These are phyloP conservation scores for Meriones unguiculatus DNA, from an alignment of 2,113 vertebrate genomes.

Conservation along the genomic window DNA sequence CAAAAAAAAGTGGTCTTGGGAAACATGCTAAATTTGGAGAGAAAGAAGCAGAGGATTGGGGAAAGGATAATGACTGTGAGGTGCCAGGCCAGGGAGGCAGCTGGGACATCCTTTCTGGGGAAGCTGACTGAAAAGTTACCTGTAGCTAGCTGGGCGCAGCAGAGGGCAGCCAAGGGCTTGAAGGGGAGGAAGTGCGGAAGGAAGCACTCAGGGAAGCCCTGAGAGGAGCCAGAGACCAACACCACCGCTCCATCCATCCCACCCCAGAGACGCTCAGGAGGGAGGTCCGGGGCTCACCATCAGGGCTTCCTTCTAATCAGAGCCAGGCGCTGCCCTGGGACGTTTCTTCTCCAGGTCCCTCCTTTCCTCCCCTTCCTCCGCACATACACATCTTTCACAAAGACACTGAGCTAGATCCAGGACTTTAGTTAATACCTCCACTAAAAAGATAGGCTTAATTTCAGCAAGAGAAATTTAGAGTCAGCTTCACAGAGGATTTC, in stretches of 20 bases:
- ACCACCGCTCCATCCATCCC: constrained; percentile 12
- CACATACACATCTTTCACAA: constrained; percentile 32
- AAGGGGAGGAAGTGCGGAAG: not conserved
- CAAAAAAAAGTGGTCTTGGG: not conserved
- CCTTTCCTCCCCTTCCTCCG: not conserved
- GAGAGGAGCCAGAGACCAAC: constrained; percentile 44
- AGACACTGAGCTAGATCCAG: constrained; percentile 40
- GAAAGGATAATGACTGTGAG: not conserved
- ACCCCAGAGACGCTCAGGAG: constrained; percentile 35
- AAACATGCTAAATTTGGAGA: constrained; percentile 25
- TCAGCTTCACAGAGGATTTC: constrained; percentile 58
- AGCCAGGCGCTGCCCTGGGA: constrained; percentile 67
- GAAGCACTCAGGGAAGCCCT: constrained; percentile 13
- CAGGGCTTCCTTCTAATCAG: constrained; percentile 69
- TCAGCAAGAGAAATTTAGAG: constrained; percentile 62
- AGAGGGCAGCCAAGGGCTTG: not conserved
- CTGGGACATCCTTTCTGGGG: not conserved
- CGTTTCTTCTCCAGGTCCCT: constrained; percentile 32
- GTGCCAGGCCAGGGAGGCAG: not conserved
- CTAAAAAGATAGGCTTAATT: constrained; percentile 65
- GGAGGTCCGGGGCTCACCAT: constrained; percentile 70
- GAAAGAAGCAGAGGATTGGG: constrained; percentile 35
- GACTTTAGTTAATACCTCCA: constrained; percentile 62
- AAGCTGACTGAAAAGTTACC: constrained; percentile 61
- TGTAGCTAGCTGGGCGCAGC: not conserved